Evolutionary conservation across 2,113 vertebrate genomes (phyloP).

Genomic region (Catharus minimus): DNA sequence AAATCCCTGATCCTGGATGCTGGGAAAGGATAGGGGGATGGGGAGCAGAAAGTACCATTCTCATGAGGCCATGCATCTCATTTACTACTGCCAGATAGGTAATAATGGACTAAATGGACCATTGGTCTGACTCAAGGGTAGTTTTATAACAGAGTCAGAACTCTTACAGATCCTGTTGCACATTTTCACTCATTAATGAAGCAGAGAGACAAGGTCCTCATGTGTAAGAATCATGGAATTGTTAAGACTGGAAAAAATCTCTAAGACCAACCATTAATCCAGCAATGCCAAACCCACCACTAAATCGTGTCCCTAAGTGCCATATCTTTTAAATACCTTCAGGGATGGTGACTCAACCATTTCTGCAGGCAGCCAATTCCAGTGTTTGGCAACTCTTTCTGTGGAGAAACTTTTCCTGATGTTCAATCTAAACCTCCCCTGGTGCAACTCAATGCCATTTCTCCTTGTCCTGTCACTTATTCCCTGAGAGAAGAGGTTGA

Average conservation of each 20-base stretch:
- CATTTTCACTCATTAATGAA: not conserved
- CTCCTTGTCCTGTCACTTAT: rapidly evolving
- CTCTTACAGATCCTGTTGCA: not conserved
- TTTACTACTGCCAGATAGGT: not conserved
- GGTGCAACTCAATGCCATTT: not conserved
- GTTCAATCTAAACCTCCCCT: not conserved
- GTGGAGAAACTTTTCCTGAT: not conserved
- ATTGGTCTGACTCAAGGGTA: not conserved
- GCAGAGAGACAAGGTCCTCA: rapidly evolving
- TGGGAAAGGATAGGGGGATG: not conserved
- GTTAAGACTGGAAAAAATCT: not conserved
- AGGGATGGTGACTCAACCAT: not conserved
- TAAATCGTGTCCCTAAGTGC: not conserved
- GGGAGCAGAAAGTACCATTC: not conserved
- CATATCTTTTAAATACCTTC: not conserved
- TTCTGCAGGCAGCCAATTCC: not conserved
- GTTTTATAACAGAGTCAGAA: not conserved
- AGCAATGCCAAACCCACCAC: not conserved
- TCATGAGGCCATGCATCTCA: not conserved
- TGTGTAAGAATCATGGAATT: not conserved
- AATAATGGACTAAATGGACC: not conserved
- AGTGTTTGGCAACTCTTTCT: not conserved
- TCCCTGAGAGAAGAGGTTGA: rapidly evolving
- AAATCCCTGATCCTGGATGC: not conserved
- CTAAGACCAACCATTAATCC: too few relatives aligned